phyloP scores from a whole-genome alignment of 1,140 invertebrate species.

The Sycophaga agraensis region DNA sequence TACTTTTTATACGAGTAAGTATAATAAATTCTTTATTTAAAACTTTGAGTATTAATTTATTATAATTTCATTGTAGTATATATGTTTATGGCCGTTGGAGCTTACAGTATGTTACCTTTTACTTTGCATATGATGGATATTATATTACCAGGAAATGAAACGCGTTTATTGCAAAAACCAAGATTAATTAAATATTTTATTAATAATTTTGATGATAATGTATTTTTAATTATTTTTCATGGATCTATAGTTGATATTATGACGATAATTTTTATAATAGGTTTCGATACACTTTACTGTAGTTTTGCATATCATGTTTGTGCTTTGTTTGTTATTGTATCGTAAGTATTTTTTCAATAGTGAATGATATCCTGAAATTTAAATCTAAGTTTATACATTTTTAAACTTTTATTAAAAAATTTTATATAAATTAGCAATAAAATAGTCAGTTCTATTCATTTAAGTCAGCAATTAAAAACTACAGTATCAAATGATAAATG shows the following conservation, averaged over 20 bases:
- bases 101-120: conserved; percentile 12
- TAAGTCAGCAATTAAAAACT: not conserved
- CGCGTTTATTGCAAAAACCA: conserved; percentile 2
- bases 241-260: not conserved
- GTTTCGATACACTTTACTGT: conserved; percentile 12
- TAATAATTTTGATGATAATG: conserved; percentile 5
- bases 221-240: conserved; percentile 7
- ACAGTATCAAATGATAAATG: not conserved
- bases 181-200: not conserved
- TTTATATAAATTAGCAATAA: conserved; percentile 3
- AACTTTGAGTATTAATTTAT: not conserved
- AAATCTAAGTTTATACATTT: not conserved
- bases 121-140: conserved; percentile 11
- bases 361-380: not conserved
- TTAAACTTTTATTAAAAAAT: not conserved
- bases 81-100: not conserved
- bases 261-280: conserved; percentile 13
- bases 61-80: conserved; percentile 1
- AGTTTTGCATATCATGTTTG: conserved; percentile 2
- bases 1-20: conserved; percentile 4
- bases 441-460: not conserved
- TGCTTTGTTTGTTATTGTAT: conserved; percentile 7
- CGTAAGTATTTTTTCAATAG: conserved; percentile 7
- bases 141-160: not conserved
- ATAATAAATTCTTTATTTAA: not conserved